phyloP scores from a whole-genome alignment of 1,140 invertebrate species.

The Trichonephila clavata region DNA sequence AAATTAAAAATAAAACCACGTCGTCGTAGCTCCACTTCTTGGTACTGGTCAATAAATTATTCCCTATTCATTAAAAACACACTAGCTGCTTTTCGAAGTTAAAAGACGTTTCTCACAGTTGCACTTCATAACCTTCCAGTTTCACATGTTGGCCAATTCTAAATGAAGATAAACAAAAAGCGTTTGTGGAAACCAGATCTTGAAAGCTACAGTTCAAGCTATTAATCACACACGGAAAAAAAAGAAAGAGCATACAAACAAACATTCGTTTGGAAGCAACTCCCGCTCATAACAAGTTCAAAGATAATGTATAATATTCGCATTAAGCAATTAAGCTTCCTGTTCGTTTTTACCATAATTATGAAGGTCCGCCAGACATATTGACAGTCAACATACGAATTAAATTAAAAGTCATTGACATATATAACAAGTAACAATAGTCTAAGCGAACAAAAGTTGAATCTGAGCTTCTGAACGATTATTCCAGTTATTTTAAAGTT shows the following conservation, averaged over 20 bases:
- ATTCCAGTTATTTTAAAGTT: constrained; percentile 51
- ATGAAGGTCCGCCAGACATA: background rate
- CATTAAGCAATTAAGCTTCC: constrained; percentile 42
- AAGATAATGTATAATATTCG: constrained; percentile 26
- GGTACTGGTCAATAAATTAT: constrained; percentile 11
- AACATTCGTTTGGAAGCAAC: background rate
- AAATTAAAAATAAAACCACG: constrained; percentile 11
- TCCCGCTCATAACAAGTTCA: constrained; percentile 46
- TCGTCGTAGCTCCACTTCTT: background rate
- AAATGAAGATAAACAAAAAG: constrained; percentile 40
- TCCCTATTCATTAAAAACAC: constrained; percentile 20
- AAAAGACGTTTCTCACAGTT: constrained; percentile 18
- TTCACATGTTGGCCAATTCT: constrained; percentile 26
- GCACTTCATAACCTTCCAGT: constrained; percentile 1
- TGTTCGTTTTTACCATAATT: background rate
- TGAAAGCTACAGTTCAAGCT: background rate
- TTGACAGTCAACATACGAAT: constrained; percentile 38
- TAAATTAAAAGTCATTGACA: constrained; percentile 52
- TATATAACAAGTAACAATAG: constrained; percentile 11
- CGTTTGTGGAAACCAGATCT: constrained; percentile 27
- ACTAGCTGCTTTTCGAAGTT: constrained; percentile 1
- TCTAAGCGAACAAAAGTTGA: background rate
- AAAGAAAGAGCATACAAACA: background rate
- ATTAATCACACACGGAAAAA: constrained; percentile 44
- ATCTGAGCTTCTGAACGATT: constrained; percentile 20